These are phyloP conservation scores for Coptodon rendalli DNA, from an alignment of 2,113 vertebrate species.

Conservation along the genomic window DNA sequence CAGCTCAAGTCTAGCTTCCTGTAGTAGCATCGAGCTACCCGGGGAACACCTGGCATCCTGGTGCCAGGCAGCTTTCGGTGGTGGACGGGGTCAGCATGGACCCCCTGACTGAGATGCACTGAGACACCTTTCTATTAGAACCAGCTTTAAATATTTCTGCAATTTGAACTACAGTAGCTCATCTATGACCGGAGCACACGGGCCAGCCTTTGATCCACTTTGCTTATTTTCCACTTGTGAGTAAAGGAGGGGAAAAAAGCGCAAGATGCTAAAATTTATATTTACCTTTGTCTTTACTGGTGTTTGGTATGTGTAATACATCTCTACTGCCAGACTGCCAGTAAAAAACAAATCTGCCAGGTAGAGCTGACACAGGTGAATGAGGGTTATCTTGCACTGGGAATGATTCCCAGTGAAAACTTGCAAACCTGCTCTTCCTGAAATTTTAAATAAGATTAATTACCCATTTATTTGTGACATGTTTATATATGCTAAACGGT, in stretches of 20 bases:
- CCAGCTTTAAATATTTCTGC: neutral
- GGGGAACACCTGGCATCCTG: neutral
- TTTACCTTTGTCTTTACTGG: neutral
- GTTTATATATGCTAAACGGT: neutral
- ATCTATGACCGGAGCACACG: neutral
- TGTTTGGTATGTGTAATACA: neutral
- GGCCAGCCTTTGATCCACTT: neutral
- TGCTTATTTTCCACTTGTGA: neutral
- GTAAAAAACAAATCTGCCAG: neutral
- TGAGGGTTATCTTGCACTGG: neutral
- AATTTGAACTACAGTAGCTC: neutral
- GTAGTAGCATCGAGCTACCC: neutral
- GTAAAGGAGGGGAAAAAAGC: accelerated
- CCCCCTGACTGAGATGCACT: accelerated
- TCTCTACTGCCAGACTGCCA: neutral
- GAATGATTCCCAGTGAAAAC: neutral
- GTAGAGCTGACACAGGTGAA: neutral
- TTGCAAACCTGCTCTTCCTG: neutral
- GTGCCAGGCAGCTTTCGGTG: neutral
- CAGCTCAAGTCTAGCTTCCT: neutral
- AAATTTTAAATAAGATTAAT: neutral
- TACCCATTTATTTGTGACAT: neutral
- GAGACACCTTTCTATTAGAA: neutral
- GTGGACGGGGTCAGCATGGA: accelerated
- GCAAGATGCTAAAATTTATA: neutral